Conservation (phyloP, 2,113 vertebrate genomes). For the Passer montanus region DNA sequence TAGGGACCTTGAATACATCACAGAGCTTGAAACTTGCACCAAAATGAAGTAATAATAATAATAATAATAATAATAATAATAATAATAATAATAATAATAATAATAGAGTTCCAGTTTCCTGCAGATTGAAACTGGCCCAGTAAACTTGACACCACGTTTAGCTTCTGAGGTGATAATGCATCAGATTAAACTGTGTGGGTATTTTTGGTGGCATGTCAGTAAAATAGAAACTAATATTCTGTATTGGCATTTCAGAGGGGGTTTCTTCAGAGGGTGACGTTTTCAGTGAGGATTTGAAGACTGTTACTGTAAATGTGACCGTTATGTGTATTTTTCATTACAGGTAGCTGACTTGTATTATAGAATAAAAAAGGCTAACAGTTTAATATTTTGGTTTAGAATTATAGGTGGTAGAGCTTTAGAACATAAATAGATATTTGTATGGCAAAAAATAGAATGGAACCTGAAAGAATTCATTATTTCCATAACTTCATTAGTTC, state of each 20-base stretch:
- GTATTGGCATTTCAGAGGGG: background rate
- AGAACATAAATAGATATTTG: background rate
- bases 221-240: conserved; percentile 5
- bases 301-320: background rate
- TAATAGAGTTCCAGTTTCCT: background rate
- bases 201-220: background rate
- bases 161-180: background rate
- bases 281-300: background rate
- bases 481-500: background rate
- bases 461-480: background rate
- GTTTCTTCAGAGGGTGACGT: background rate
- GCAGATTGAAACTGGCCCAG: background rate
- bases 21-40: background rate
- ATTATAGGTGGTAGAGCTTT: background rate
- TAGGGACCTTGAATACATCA: background rate
- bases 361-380: background rate
- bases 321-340: background rate
- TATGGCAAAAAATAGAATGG: background rate
- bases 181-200: background rate
- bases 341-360: background rate
- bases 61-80: too few species aligned
- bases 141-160: background rate
- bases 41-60: background rate
- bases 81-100: background rate
- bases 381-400: background rate